These are phyloP conservation scores for Engraulis encrasicolus DNA, from an alignment of 2,113 vertebrate genomes.

Conservation along the genomic window DNA sequence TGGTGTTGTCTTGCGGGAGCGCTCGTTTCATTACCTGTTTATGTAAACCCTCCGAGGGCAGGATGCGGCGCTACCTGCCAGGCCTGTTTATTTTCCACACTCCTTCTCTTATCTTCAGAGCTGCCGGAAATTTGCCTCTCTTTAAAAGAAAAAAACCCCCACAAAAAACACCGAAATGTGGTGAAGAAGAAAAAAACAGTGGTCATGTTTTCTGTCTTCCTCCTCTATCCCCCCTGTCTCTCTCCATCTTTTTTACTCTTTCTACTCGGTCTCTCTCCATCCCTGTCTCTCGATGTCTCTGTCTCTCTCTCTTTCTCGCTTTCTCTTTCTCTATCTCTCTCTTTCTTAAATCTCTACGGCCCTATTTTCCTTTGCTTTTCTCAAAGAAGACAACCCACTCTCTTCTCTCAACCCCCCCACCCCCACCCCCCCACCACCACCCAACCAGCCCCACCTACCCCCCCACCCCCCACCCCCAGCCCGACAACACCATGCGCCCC, in stretches of 20 bases:
- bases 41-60: conserved; percentile 46
- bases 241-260: neutral
- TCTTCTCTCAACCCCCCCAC: too few relatives aligned
- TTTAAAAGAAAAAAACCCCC: neutral
- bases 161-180: neutral
- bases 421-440: conserved; percentile 8
- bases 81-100: conserved; percentile 34
- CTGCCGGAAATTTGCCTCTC: conserved; percentile 22
- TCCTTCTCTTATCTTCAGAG: conserved; percentile 38
- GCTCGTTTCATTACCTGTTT: conserved; percentile 40
- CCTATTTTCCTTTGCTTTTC: conserved; percentile 33
- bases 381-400: conserved; percentile 44
- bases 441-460: too few relatives aligned
- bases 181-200: conserved; percentile 6
- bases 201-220: conserved; percentile 37
- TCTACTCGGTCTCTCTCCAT: too few relatives aligned
- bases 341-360: conserved; percentile 36
- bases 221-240: conserved; percentile 12
- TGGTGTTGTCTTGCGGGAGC: conserved; percentile 28
- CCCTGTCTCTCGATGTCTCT: neutral
- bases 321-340: conserved; percentile 22
- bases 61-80: conserved; percentile 34
- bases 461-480: conserved; percentile 40
- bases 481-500: conserved; percentile 10
- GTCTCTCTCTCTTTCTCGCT: neutral